phyloP scores from a whole-genome alignment of 2,113 vertebrate genomes.

The rat (Rattus norvegicus) region DNA sequence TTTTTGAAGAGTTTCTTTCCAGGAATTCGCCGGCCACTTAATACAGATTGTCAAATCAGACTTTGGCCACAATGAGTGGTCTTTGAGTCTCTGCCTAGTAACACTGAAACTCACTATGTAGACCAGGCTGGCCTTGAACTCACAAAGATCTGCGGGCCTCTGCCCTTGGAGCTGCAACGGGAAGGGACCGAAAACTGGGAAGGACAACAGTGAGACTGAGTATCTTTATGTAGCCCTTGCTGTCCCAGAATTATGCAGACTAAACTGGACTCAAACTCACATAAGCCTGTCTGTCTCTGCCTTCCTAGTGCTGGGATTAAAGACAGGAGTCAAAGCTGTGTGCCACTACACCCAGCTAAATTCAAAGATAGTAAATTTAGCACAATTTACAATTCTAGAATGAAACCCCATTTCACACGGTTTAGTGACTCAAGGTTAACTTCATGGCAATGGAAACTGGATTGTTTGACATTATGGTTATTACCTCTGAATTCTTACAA shows the following conservation, averaged over 20 bases:
- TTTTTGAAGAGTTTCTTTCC: background rate
- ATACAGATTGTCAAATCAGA: background rate
- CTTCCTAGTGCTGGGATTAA: background rate
- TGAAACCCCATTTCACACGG: background rate
- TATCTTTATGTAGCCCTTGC: background rate
- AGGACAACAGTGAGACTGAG: background rate
- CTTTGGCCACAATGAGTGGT: background rate
- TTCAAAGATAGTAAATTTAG: background rate
- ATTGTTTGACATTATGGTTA: background rate
- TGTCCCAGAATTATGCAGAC: background rate
- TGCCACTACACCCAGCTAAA: background rate
- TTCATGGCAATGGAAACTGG: background rate
- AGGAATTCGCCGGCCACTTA: background rate
- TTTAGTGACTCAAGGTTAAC: background rate
- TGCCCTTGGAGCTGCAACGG: too few relatives aligned
- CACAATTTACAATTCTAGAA: background rate
- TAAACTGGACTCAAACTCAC: background rate
- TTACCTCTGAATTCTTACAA: background rate
- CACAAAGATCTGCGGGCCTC: background rate
- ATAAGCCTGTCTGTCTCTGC: background rate
- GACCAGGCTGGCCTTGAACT: background rate
- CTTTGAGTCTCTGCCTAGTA: background rate
- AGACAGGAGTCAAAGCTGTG: background rate
- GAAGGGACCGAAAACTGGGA: too few relatives aligned
- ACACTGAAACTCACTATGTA: background rate